phyloP scores from a whole-genome alignment of 2,797 vertebrate genomes.

The Coccyzus lansbergi region DNA sequence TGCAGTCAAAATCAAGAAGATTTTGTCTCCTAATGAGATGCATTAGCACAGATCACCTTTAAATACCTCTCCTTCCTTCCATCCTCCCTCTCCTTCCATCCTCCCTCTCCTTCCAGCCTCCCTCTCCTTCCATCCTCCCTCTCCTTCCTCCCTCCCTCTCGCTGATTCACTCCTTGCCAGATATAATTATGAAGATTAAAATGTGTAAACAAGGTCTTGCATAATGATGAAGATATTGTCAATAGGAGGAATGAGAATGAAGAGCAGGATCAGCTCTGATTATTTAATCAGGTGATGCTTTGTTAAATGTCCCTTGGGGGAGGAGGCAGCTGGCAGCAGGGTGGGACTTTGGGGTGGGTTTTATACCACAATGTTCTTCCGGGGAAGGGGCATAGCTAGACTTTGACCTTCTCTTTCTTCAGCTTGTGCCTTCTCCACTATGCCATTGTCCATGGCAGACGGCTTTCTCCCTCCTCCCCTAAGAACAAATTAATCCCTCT shows the following conservation, averaged over 20 bases:
- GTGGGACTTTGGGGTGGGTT: neutral
- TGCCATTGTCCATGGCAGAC: neutral
- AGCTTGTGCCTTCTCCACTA: neutral
- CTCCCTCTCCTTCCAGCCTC: slow-evolving; percentile 15
- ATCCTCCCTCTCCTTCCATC: slow-evolving; percentile 1
- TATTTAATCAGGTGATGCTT: neutral
- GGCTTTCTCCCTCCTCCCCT: neutral
- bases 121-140: neutral
- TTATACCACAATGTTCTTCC: neutral
- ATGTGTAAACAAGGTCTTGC: slow-evolving; percentile 50
- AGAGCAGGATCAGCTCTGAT: neutral
- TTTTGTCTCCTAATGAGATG: slow-evolving; percentile 12
- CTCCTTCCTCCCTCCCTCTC: neutral
- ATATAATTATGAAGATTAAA: slow-evolving; percentile 69
- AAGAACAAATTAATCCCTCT: neutral
- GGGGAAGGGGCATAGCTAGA: neutral
- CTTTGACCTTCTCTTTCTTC: neutral
- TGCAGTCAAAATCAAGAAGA: neutral
- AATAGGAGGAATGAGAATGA: neutral
- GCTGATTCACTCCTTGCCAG: slow-evolving; percentile 49
- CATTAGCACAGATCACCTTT: slow-evolving; percentile 2
- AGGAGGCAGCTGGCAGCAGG: neutral
- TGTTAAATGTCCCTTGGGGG: neutral
- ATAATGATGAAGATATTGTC: slow-evolving; percentile 32
- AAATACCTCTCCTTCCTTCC: neutral